Conservation (phyloP, 2,888 invertebrate species). For the Thymelicus lineola region DNA sequence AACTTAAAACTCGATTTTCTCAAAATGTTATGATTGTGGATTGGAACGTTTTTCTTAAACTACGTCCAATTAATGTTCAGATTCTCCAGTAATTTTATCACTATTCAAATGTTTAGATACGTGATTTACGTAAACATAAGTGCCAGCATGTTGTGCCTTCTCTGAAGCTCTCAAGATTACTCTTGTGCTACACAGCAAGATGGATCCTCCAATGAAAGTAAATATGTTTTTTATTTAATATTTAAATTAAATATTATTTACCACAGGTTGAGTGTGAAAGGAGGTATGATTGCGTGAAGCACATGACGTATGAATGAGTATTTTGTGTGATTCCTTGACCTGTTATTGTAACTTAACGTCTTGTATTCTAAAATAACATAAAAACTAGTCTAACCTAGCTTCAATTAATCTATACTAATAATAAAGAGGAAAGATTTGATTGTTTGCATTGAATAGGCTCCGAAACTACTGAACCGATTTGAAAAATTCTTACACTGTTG, state of each 20-base stretch:
- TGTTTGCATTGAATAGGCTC: no score
- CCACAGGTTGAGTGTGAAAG: constrained; percentile 58
- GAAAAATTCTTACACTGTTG: no score
- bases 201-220: constrained; percentile 67
- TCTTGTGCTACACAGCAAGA: constrained; percentile 76
- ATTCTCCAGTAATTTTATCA: no score
- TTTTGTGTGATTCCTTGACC: background rate
- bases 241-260: constrained; percentile 39
- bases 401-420: no score
- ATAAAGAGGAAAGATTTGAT: no score
- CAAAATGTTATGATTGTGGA: no score
- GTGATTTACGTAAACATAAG: background rate
- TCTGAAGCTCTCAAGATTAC: constrained; percentile 40
- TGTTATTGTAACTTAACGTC: constrained; percentile 3
- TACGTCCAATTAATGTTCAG: no score
- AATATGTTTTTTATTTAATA: constrained; percentile 49
- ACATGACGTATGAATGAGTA: constrained; percentile 72
- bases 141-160: background rate
- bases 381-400: background rate
- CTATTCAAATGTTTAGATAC: no score
- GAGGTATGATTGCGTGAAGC: constrained; percentile 76
- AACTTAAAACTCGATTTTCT: no score
- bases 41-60: no score
- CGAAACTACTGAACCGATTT: no score
- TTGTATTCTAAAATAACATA: background rate